phyloP scores from a whole-genome alignment of 1,140 invertebrate species.

The Drosophila persimilis region DNA sequence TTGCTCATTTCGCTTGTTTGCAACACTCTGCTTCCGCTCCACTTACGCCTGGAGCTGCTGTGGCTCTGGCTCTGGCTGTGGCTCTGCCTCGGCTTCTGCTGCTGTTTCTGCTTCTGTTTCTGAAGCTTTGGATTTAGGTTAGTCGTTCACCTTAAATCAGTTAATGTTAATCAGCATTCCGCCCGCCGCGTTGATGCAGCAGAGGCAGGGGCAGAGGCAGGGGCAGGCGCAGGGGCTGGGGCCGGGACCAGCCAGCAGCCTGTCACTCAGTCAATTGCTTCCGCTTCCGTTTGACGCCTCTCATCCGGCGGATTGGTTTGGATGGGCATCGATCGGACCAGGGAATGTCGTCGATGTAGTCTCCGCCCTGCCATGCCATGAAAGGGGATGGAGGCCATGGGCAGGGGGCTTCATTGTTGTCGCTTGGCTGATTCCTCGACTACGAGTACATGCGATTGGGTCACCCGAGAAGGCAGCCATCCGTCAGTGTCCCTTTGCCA shows the following conservation, averaged over 20 bases:
- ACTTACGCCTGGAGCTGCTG: conserved; percentile 50
- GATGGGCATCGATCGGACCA: conserved; percentile 20
- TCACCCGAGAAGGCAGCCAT: conserved; percentile 44
- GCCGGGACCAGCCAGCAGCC: neutral
- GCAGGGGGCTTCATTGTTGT: conserved; percentile 34
- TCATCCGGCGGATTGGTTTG: conserved; percentile 30
- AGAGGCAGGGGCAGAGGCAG: no score
- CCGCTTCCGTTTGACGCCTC: conserved; percentile 58
- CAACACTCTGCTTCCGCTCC: conserved; percentile 55
- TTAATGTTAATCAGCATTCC: conserved; percentile 43
- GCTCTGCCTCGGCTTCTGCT: conserved; percentile 10
- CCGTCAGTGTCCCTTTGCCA: neutral
- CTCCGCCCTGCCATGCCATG: no score
- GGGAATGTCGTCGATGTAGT: no score
- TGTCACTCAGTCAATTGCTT: conserved; percentile 63
- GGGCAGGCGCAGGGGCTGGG: no score
- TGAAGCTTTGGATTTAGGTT: conserved; percentile 45
- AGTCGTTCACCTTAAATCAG: conserved; percentile 62
- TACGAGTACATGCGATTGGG: conserved; percentile 28
- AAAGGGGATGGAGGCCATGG: no score
- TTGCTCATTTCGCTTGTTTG: conserved; percentile 46
- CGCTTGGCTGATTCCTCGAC: conserved; percentile 36
- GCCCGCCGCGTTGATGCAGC: no score
- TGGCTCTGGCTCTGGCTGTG: conserved; percentile 9
- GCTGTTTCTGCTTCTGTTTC: conserved; percentile 7